A percentile compares a stretch with the other conserved stretches of the same genome.
phyloP scores from a whole-genome alignment of 1,140 invertebrate species.

The Drosophila chauvacae region DNA sequence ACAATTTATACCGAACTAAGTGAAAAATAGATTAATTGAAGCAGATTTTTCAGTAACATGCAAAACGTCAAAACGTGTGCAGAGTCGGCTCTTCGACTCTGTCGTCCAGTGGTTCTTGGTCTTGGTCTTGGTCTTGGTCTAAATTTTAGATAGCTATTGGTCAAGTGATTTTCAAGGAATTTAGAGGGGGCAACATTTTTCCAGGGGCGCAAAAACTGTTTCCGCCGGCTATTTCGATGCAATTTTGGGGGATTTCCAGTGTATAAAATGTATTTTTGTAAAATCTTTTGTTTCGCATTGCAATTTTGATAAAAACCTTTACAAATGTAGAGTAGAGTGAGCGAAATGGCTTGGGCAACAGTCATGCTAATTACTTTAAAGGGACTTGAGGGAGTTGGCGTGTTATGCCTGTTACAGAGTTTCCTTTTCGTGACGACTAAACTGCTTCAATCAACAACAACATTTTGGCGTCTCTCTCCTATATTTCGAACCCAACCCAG shows the following conservation, averaged over 20 bases:
- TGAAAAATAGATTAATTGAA: constrained; percentile 68
- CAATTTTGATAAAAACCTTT: constrained; percentile 21
- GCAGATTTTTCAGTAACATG: constrained; percentile 83
- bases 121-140: constrained; percentile 26
- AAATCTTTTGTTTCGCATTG: constrained; percentile 9
- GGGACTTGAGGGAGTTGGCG: constrained; percentile 16
- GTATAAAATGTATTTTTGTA: constrained; percentile 27
- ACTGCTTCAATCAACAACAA: constrained; percentile 78
- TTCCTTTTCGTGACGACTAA: constrained; percentile 67
- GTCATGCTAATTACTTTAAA: constrained; percentile 29
- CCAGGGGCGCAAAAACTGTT: constrained; percentile 11
- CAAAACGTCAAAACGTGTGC: constrained; percentile 71
- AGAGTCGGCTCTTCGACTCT: constrained; percentile 37
- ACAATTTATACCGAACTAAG: constrained; percentile 70
- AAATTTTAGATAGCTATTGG: constrained; percentile 46
- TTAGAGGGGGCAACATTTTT: background rate
- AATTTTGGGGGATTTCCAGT: background rate
- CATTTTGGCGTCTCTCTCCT: constrained; percentile 73
- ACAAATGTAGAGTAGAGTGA: constrained; percentile 2
- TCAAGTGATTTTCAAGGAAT: constrained; percentile 25
- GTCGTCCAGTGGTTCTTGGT: constrained; percentile 52
- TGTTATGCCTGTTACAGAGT: constrained; percentile 45
- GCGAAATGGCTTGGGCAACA: constrained; percentile 17
- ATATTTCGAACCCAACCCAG: constrained; percentile 37
- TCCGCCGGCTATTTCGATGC: constrained; percentile 7